Percentiles rank a stretch among this genome's conserved stretches.
phyloP scores from a whole-genome alignment of 1,140 invertebrate genomes.

The Bombus waltoni region DNA sequence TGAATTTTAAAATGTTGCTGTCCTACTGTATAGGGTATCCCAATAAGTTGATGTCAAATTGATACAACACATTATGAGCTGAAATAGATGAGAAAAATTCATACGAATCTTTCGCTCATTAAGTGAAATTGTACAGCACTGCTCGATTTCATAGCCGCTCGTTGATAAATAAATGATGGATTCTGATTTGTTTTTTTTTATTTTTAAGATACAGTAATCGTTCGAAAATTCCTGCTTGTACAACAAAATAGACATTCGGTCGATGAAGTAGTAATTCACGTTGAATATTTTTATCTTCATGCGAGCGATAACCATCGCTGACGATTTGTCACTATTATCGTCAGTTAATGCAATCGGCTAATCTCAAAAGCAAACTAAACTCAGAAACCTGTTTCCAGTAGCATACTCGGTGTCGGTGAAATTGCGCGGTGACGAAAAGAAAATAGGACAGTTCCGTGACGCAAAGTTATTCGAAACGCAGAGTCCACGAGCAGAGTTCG shows the following conservation, averaged over 20 bases:
- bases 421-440: not conserved
- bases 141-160: too few species aligned
- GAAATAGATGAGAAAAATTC: too few species aligned
- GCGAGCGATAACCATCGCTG: not conserved
- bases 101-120: too few species aligned
- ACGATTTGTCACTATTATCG: not conserved
- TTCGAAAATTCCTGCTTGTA: not conserved
- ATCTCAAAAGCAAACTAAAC: not conserved
- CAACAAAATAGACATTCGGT: too few species aligned
- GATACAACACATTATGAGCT: not conserved
- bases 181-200: not conserved
- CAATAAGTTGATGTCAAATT: not conserved
- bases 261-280: too few species aligned
- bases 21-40: not conserved
- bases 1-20: too few species aligned
- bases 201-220: too few species aligned
- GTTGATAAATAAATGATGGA: not conserved
- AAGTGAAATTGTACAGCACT: too few species aligned
- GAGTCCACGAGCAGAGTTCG: not conserved
- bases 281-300: not conserved
- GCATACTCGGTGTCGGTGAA: not conserved
- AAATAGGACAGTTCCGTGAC: not conserved
- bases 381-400: not conserved
- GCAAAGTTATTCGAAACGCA: not conserved
- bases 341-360: not conserved